Evolutionary conservation across 1,140 invertebrate species (phyloP).

Genomic region (Thaumatotibia leucotreta): DNA sequence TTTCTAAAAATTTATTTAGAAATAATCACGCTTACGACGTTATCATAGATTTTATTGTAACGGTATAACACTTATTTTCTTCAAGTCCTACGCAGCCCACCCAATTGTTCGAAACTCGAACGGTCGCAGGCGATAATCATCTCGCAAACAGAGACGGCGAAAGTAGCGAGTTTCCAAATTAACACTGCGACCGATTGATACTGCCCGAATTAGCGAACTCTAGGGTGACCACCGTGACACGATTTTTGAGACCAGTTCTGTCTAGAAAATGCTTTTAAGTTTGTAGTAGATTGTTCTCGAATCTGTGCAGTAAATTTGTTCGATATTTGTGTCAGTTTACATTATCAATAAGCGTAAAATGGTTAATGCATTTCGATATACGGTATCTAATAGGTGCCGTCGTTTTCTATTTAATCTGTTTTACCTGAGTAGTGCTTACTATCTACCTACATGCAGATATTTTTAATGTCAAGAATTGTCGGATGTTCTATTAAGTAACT

Average conservation of each 20-base stretch:
- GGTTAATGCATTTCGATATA: neutral
- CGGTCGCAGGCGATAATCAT: conserved; percentile 36
- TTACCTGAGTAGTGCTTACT: no score
- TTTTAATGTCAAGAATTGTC: no score
- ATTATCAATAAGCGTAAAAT: neutral
- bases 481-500: no score
- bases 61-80: neutral
- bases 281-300: no score
- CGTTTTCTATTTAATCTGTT: neutral
- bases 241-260: neutral
- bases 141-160: conserved; percentile 40
- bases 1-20: neutral
- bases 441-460: no score
- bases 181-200: conserved; percentile 55
- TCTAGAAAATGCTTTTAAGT: no score
- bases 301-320: no score
- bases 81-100: neutral
- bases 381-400: neutral
- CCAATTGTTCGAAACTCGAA: conserved; percentile 4
- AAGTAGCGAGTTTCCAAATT: conserved; percentile 67
- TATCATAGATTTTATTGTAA: neutral
- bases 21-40: neutral
- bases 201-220: conserved; percentile 56
- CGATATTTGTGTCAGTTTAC: no score
- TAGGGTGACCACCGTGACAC: conserved; percentile 37